A percentile compares a stretch with the other conserved stretches of the same genome.
phyloP scores from a whole-genome alignment of 2,797 vertebrate species.

The Sebastes glaucus region DNA sequence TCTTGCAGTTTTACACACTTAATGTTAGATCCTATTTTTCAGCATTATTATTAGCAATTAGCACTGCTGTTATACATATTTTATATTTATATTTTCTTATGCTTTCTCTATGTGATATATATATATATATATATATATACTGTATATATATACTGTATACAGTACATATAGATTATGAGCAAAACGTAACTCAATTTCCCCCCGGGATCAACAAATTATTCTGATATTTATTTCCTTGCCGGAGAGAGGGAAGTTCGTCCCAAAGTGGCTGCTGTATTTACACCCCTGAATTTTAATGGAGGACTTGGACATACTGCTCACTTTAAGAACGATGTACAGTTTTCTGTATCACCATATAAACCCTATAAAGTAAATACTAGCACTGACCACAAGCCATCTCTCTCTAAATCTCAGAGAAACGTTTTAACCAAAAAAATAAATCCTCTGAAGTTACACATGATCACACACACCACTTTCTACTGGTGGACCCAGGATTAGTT shows the following conservation, averaged over 20 bases:
- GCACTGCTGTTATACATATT: too few species aligned
- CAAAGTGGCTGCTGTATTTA: too few species aligned
- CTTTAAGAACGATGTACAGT: background rate
- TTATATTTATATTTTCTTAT: too few species aligned
- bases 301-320: background rate
- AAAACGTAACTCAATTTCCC: too few species aligned
- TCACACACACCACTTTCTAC: background rate
- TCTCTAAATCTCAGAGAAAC: background rate
- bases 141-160: too few species aligned
- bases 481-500: background rate
- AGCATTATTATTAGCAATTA: too few species aligned
- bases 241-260: too few species aligned
- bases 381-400: background rate
- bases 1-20: rapidly evolving
- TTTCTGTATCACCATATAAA: background rate
- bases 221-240: too few species aligned
- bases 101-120: rapidly evolving
- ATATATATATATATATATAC: too few species aligned
- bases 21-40: too few species aligned
- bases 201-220: rapidly evolving
- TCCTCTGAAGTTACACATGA: background rate
- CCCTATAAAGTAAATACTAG: background rate
- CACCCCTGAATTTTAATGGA: rapidly evolving
- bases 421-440: rapidly evolving
- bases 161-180: too few species aligned